Evolutionary conservation across 2,797 vertebrate genomes (phyloP).

Genomic region (Platalea minor): DNA sequence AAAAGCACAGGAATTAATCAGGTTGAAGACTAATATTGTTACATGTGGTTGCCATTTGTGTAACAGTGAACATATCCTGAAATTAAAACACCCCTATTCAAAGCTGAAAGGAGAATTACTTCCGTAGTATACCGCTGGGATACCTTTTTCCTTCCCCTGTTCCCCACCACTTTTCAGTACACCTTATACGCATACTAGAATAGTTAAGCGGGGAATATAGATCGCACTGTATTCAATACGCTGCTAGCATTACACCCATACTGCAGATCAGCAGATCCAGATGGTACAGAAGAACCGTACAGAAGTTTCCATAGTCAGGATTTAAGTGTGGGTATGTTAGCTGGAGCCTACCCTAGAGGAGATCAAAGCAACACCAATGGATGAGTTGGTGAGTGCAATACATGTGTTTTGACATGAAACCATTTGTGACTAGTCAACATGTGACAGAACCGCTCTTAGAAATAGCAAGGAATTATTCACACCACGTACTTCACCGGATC

Average conservation of each 20-base stretch:
- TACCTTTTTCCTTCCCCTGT: not conserved
- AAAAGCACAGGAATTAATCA: constrained; percentile 2
- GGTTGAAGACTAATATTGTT: not conserved
- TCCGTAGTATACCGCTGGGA: not conserved
- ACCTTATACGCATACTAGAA: not conserved
- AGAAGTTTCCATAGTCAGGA: not conserved
- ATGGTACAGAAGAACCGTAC: not conserved
- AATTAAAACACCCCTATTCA: not conserved
- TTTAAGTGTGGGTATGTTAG: not conserved
- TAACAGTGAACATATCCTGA: not conserved
- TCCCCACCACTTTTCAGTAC: not conserved
- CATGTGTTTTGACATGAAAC: not conserved
- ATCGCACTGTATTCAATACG: not conserved
- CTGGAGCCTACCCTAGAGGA: not conserved
- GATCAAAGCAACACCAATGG: not conserved
- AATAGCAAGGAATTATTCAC: not conserved
- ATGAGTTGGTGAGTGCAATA: not conserved
- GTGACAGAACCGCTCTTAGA: not conserved
- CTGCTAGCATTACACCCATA: not conserved
- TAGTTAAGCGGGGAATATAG: not conserved
- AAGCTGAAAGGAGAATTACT: not conserved
- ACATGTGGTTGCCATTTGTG: not conserved
- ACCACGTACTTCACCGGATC: not conserved
- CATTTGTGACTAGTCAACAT: not conserved
- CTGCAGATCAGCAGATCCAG: not conserved